phyloP scores from a whole-genome alignment of 2,113 vertebrate species.

The Lontra canadensis region DNA sequence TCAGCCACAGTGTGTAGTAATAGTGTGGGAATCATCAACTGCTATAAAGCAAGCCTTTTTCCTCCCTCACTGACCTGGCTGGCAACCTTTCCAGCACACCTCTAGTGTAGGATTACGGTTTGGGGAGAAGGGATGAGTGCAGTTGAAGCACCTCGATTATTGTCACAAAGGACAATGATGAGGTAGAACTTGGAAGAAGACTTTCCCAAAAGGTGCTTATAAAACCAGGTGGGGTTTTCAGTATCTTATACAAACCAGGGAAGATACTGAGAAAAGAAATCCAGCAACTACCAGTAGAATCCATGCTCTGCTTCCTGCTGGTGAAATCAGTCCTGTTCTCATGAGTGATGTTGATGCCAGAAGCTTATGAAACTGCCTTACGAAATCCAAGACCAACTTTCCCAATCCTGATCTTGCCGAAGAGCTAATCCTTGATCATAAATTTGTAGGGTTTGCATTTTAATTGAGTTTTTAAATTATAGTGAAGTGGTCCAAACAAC shows the following conservation, averaged over 20 bases:
- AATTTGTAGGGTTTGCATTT: neutral
- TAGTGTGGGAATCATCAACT: neutral
- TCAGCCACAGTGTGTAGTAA: neutral
- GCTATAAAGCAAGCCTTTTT: neutral
- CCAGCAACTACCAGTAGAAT: neutral
- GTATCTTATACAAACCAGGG: neutral
- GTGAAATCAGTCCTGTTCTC: constrained; percentile 43
- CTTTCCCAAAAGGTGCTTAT: neutral
- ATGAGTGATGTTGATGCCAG: neutral
- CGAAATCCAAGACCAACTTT: neutral
- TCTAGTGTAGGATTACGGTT: neutral
- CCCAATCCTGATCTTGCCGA: neutral
- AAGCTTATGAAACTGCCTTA: neutral
- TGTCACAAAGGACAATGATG: neutral
- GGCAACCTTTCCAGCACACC: no score
- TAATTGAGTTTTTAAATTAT: neutral
- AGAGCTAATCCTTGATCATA: neutral
- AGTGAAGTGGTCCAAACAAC: neutral
- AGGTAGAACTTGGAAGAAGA: neutral
- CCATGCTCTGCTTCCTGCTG: neutral
- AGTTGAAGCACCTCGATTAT: neutral
- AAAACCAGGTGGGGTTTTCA: neutral
- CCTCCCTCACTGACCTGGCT: neutral
- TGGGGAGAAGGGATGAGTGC: neutral
- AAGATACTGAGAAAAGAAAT: neutral